phyloP scores from a whole-genome alignment of 2,888 invertebrate species.

The Epinotia ramella region DNA sequence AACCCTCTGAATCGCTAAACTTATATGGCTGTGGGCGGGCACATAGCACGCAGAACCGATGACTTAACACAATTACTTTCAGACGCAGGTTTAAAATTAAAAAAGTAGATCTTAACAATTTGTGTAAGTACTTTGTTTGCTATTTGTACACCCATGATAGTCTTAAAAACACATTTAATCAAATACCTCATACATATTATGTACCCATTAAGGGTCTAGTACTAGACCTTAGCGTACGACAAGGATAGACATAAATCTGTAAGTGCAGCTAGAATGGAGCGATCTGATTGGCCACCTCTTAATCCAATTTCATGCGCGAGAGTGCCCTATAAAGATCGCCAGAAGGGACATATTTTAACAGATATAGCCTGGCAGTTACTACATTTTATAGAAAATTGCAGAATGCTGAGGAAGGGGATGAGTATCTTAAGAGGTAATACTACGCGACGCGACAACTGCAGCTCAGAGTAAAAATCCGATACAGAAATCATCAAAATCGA shows the following conservation, averaged over 20 bases:
- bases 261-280: conserved; percentile 3
- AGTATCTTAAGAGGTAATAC: too few species aligned
- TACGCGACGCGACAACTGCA: too few species aligned
- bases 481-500: too few species aligned
- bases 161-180: not conserved
- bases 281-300: conserved; percentile 13
- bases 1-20: too few species aligned
- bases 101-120: too few species aligned
- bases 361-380: not conserved
- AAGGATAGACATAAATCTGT: conserved; percentile 19
- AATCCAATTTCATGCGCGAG: conserved; percentile 34
- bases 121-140: too few species aligned
- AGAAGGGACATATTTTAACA: not conserved
- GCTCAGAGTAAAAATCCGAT: too few species aligned
- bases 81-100: too few species aligned
- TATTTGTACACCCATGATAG: not conserved
- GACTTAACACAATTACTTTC: too few species aligned
- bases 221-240: not conserved
- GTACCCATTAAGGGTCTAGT: conserved; percentile 2
- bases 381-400: not conserved
- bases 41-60: too few species aligned
- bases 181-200: not conserved
- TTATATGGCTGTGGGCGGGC: too few species aligned
- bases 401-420: too few species aligned
- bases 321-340: conserved; percentile 2